These are phyloP conservation scores for Helicoverpa armigera DNA, from an alignment of 1,140 invertebrate genomes.

Conservation along the genomic window DNA sequence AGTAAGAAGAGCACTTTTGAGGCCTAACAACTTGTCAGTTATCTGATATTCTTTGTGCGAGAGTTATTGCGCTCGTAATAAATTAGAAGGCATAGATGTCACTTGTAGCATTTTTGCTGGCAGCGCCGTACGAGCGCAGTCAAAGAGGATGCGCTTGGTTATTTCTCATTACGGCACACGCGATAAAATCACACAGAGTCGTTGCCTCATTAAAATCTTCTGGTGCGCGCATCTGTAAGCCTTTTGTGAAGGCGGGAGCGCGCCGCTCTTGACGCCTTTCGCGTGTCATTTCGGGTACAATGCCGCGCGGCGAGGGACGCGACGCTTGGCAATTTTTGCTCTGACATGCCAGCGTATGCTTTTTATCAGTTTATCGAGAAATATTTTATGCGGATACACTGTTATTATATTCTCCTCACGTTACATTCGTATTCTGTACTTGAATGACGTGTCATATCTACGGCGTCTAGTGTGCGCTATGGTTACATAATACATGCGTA, in stretches of 20 bases:
- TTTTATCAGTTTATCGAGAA: slow-evolving; percentile 79
- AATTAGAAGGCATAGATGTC: slow-evolving; percentile 57
- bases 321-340: slow-evolving; percentile 74
- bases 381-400: slow-evolving; percentile 63
- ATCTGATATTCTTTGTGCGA: slow-evolving; percentile 35
- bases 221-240: slow-evolving; percentile 85
- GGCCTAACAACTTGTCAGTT: slow-evolving; percentile 16
- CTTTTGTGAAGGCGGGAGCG: slow-evolving; percentile 82
- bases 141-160: slow-evolving; percentile 84
- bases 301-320: slow-evolving; percentile 70
- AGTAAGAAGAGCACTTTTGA: slow-evolving; percentile 10
- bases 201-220: slow-evolving; percentile 87
- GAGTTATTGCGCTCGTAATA: slow-evolving; percentile 40
- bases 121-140: slow-evolving; percentile 72
- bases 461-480: slow-evolving; percentile 15
- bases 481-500: slow-evolving; percentile 44
- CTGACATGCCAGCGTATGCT: slow-evolving; percentile 69
- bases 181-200: slow-evolving; percentile 85
- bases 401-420: slow-evolving; percentile 65
- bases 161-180: slow-evolving; percentile 84
- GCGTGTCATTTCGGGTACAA: slow-evolving; percentile 85
- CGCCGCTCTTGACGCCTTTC: slow-evolving; percentile 83
- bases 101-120: slow-evolving; percentile 76
- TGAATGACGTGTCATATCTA: slow-evolving; percentile 52
- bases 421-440: slow-evolving; percentile 56